A percentile compares a stretch with the other conserved stretches of the same genome.
phyloP scores from a whole-genome alignment of 2,113 vertebrate genomes.

The Mungos mungo region DNA sequence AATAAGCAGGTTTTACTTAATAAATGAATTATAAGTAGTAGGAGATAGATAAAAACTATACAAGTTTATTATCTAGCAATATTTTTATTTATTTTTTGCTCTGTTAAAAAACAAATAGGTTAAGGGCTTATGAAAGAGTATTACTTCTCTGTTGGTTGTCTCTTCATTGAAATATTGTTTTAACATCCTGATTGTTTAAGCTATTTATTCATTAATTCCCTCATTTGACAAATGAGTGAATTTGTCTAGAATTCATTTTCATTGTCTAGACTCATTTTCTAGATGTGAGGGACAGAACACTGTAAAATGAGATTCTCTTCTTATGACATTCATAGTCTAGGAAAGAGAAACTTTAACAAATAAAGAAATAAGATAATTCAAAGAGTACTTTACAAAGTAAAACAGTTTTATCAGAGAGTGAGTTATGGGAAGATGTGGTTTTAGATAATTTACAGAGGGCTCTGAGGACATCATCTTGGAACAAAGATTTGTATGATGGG shows the following conservation, averaged over 20 bases:
- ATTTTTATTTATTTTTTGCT: conserved; percentile 22
- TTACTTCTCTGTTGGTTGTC: neutral
- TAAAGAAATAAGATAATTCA: neutral
- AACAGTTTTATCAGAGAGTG: neutral
- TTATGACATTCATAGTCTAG: neutral
- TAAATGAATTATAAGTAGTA: neutral
- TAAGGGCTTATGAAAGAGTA: neutral
- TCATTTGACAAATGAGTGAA: neutral
- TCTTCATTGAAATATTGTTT: conserved; percentile 28
- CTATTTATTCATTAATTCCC: conserved; percentile 1
- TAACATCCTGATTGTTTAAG: conserved; percentile 32
- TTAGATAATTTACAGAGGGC: neutral
- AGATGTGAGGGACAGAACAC: neutral
- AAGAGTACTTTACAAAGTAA: conserved; percentile 20
- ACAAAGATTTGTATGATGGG: neutral
- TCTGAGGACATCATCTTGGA: neutral
- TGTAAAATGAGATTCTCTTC: neutral
- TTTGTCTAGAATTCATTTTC: no score
- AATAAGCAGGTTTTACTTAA: neutral
- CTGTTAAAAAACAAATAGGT: neutral
- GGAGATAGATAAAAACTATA: neutral
- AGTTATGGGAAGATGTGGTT: neutral
- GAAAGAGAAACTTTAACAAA: conserved; percentile 4
- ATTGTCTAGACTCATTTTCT: no score
- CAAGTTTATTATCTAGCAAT: neutral